Percentiles rank a stretch among this genome's conserved stretches.
Conservation (phyloP, 1,140 invertebrate species). For the Drosophila sp. region DNA sequence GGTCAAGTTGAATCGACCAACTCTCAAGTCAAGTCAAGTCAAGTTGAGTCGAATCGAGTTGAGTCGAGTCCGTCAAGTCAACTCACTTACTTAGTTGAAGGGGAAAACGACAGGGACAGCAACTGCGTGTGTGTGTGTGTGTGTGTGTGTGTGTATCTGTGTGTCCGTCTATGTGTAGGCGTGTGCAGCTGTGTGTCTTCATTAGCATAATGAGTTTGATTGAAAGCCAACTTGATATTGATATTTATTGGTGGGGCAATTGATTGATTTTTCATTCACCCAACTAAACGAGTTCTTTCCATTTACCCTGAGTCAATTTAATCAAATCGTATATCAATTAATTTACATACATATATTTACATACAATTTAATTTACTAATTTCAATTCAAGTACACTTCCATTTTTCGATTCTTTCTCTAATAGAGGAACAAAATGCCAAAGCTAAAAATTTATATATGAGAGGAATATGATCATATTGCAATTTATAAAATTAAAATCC, state of each 20-base stretch:
- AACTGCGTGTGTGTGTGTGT: conserved; percentile 7
- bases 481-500: too few relatives aligned
- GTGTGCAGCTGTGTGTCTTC: conserved; percentile 70
- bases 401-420: too few relatives aligned
- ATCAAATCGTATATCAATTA: background rate
- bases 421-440: too few relatives aligned
- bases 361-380: too few relatives aligned
- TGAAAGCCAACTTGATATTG: conserved; percentile 70
- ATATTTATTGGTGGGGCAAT: conserved; percentile 57
- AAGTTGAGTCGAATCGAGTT: conserved; percentile 24
- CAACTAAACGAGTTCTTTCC: background rate
- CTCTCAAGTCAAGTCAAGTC: conserved; percentile 44
- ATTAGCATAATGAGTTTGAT: conserved; percentile 76
- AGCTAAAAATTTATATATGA: too few relatives aligned
- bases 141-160: conserved; percentile 6
- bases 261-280: conserved; percentile 38
- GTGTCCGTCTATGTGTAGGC: conserved; percentile 48
- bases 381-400: too few relatives aligned
- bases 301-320: background rate
- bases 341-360: too few relatives aligned
- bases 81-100: conserved; percentile 48
- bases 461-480: too few relatives aligned
- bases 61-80: conserved; percentile 35
- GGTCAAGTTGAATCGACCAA: conserved; percentile 40
- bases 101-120: background rate